Evolutionary conservation across 37 sponge, comb jelly and placozoan species (phyloP).

Genomic region (Beroe forskalii): DNA sequence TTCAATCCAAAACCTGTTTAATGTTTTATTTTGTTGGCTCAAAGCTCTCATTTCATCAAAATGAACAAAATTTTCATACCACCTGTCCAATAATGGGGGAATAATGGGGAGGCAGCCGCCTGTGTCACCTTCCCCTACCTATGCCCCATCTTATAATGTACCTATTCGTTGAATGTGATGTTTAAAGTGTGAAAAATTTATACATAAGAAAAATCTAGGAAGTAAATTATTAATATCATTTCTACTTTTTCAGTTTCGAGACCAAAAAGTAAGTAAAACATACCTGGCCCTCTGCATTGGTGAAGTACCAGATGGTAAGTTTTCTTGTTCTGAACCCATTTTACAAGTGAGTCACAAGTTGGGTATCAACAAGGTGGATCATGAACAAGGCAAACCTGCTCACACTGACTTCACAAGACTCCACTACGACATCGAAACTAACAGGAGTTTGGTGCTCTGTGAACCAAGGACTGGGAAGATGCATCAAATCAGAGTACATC

Average conservation of each 20-base stretch:
- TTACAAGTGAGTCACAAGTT: slow-evolving; percentile 19
- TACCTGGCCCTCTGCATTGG: slow-evolving; percentile 21
- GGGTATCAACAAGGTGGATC: slow-evolving; percentile 31
- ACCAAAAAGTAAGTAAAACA: slow-evolving; percentile 23
- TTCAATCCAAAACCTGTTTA: no score
- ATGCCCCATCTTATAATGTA: no score
- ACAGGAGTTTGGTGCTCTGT: slow-evolving; percentile 30
- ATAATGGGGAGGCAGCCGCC: no score
- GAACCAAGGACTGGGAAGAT: slow-evolving; percentile 20
- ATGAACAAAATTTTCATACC: no score
- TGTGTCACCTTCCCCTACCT: no score
- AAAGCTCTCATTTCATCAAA: no score
- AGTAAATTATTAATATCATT: no score
- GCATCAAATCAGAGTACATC: slow-evolving; percentile 46
- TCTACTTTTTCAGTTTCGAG: slow-evolving; percentile 23
- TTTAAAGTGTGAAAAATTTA: no score
- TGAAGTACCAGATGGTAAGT: background rate
- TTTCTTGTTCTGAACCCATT: slow-evolving; percentile 31
- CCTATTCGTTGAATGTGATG: no score
- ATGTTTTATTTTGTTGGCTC: no score
- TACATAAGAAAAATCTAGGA: no score
- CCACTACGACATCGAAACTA: background rate
- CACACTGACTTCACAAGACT: slow-evolving; percentile 39
- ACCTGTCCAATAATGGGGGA: no score
- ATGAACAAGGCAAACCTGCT: slow-evolving; percentile 10